Conservation (phyloP, 2,797 vertebrate species). For the Urocyon cinereoargenteus region DNA sequence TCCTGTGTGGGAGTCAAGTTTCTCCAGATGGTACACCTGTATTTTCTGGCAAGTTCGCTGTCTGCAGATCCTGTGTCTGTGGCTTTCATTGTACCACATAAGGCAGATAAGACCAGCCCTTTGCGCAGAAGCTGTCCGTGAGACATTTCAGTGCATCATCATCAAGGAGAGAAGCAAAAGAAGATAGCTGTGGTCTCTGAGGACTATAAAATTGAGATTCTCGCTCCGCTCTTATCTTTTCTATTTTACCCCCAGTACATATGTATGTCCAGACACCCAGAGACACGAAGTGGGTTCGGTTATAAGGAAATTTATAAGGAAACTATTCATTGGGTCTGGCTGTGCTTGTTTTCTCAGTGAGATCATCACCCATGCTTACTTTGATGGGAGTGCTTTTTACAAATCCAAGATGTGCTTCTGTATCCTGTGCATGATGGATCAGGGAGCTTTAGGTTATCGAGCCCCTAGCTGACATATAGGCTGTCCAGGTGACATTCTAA, state of each 20-base stretch:
- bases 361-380: not conserved
- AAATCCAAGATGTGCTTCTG: not conserved
- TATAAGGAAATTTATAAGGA: not conserved
- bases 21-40: not conserved
- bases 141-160: not conserved
- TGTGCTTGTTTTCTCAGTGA: not conserved
- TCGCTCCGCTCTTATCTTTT: not conserved
- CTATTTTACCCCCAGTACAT: not conserved
- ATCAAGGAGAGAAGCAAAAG: not conserved
- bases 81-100: not conserved
- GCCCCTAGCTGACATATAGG: not conserved
- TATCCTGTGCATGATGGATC: not conserved
- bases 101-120: not conserved
- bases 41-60: not conserved
- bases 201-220: not conserved
- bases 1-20: not conserved
- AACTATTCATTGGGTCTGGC: not conserved
- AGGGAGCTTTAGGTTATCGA: not conserved
- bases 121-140: not conserved
- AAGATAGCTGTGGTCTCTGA: not conserved
- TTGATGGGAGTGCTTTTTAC: not conserved
- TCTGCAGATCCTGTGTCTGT: not conserved
- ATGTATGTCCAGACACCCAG: not conserved
- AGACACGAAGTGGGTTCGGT: not conserved
- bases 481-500: not conserved